These are phyloP conservation scores for Sthenelais limicola DNA, from an alignment of 2,888 invertebrate species.

Conservation along the genomic window DNA sequence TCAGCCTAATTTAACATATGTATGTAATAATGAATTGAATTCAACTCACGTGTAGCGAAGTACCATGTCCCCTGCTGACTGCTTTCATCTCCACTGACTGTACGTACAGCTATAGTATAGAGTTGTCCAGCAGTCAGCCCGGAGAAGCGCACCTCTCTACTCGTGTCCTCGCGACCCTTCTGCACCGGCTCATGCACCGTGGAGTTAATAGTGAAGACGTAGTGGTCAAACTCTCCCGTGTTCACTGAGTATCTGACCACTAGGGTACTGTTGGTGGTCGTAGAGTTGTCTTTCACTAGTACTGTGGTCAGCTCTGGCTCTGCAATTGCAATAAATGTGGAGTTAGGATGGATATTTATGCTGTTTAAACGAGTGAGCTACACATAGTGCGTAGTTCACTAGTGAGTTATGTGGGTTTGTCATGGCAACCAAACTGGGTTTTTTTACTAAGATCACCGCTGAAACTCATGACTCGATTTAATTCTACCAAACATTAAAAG, in stretches of 20 bases:
- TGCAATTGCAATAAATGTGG: conserved; percentile 14
- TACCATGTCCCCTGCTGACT: neutral
- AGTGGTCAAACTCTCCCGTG: conserved; percentile 34
- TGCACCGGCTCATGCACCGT: neutral
- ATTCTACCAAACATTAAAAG: too few species aligned
- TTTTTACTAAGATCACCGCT: too few species aligned
- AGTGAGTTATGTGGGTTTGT: too few species aligned
- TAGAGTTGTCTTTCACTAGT: neutral
- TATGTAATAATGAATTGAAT: too few species aligned
- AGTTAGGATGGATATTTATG: too few species aligned
- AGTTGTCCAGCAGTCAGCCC: neutral
- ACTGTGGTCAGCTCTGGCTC: conserved; percentile 14
- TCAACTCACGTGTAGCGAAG: conserved; percentile 24
- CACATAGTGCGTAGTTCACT: too few species aligned
- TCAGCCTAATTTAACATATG: too few species aligned
- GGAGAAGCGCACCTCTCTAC: neutral
- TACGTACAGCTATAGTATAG: conserved; percentile 15
- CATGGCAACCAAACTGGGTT: too few species aligned
- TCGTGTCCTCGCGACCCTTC: neutral
- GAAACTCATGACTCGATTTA: too few species aligned
- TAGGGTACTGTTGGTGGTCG: conserved; percentile 12
- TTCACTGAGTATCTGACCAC: conserved; percentile 9
- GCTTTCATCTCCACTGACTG: conserved; percentile 29
- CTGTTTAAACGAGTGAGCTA: too few species aligned
- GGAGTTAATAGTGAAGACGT: conserved; percentile 10